Conservation (phyloP, 2,797 vertebrate species). For the Staurois parvus region DNA sequence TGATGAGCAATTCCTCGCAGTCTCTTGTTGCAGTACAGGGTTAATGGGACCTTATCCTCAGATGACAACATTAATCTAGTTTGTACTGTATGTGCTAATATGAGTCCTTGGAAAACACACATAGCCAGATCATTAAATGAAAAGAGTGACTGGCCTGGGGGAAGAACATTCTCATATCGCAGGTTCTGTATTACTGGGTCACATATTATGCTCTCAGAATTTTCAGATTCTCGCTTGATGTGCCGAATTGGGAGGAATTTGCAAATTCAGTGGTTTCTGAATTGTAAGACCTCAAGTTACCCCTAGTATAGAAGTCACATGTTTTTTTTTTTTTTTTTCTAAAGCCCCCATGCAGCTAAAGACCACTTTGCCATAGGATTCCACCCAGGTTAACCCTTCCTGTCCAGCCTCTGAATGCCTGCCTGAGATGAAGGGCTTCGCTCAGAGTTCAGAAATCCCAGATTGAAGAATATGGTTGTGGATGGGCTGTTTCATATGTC, state of each 20-base stretch:
- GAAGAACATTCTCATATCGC: neutral
- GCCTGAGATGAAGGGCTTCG: neutral
- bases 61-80: constrained; percentile 30
- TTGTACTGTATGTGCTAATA: neutral
- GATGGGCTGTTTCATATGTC: constrained; percentile 33
- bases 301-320: constrained; percentile 27
- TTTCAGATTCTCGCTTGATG: neutral
- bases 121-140: constrained; percentile 11
- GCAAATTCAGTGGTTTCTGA: constrained; percentile 47
- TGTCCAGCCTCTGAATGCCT: neutral
- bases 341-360: constrained; percentile 4
- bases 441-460: neutral
- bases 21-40: neutral
- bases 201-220: neutral
- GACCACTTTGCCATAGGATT: neutral
- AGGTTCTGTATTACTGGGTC: constrained; percentile 2
- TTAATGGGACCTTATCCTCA: constrained; percentile 21
- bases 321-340: constrained; percentile 1
- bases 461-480: constrained; percentile 12
- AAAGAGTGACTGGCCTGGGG: neutral
- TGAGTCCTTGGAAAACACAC: constrained; percentile 20
- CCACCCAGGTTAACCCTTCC: constrained; percentile 14
- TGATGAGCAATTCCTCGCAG: neutral
- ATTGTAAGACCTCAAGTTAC: constrained; percentile 50
- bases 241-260: constrained; percentile 39